Conservation (phyloP, 2,888 invertebrate genomes). For the Micoletzkya japonica region DNA sequence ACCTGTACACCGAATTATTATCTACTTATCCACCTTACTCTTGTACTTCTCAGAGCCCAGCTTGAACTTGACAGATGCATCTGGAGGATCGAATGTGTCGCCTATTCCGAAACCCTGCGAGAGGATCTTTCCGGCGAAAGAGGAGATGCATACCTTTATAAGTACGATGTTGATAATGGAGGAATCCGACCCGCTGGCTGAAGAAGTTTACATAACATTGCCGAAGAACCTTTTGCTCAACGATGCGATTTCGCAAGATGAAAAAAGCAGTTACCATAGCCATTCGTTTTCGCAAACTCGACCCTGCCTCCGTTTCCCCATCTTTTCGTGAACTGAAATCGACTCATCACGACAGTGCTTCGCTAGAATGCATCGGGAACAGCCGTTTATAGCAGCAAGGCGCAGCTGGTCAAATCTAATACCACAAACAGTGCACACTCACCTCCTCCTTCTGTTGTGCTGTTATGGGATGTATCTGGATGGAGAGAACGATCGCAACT, state of each 20-base stretch:
- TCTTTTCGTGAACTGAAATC: too few species aligned
- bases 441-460: constrained; percentile 21
- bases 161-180: constrained; percentile 24
- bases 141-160: constrained; percentile 10
- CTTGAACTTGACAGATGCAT: constrained; percentile 91
- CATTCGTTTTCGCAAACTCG: too few species aligned
- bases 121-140: not conserved
- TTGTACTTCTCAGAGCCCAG: constrained; percentile 96
- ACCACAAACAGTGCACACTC: too few species aligned
- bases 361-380: too few species aligned
- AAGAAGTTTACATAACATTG: not conserved
- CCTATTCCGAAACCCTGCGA: not conserved
- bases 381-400: too few species aligned
- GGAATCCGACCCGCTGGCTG: constrained; percentile 10
- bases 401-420: too few species aligned
- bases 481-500: not conserved
- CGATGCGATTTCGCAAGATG: too few species aligned
- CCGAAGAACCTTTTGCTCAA: too few species aligned
- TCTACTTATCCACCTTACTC: constrained; percentile 72
- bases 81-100: constrained; percentile 38
- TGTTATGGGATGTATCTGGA: constrained; percentile 21
- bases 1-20: not conserved
- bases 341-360: too few species aligned
- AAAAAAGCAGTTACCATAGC: too few species aligned
- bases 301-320: too few species aligned